Conservation (phyloP, 2,797 vertebrate species). For the Pangasius sanitwongsei region DNA sequence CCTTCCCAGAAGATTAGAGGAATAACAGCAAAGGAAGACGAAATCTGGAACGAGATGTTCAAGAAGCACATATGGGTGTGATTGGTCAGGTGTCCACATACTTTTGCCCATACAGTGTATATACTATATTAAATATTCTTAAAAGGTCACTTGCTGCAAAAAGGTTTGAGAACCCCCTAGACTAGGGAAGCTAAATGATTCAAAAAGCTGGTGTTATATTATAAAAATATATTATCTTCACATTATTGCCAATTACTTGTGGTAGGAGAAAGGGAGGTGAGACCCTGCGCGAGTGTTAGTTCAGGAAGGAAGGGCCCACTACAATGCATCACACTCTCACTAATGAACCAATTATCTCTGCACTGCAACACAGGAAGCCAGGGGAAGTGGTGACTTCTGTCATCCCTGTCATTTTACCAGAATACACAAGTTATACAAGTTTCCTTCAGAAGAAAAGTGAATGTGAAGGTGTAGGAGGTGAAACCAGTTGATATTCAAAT, state of each 20-base stretch:
- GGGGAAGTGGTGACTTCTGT: conserved; percentile 45
- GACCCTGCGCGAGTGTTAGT: conserved; percentile 42
- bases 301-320: conserved; percentile 59
- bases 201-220: conserved; percentile 3
- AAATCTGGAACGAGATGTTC: neutral
- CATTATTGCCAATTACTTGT: conserved; percentile 51
- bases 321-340: conserved; percentile 51
- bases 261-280: conserved; percentile 29
- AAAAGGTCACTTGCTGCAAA: neutral
- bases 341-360: conserved; percentile 67
- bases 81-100: neutral
- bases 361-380: conserved; percentile 56
- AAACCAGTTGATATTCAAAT: conserved; percentile 26
- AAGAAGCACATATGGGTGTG: neutral
- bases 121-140: neutral
- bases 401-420: conserved; percentile 43
- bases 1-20: neutral
- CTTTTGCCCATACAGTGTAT: neutral
- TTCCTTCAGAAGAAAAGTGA: conserved; percentile 3
- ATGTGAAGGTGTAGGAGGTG: conserved; percentile 7
- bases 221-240: conserved; percentile 44
- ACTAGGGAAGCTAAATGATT: conserved; percentile 31
- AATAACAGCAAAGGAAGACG: neutral
- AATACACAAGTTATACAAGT: conserved; percentile 25
- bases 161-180: neutral